These are phyloP conservation scores for Parazoanthus darwini DNA, from an alignment of 92 coral and sea anemone species.

Conservation along the genomic window DNA sequence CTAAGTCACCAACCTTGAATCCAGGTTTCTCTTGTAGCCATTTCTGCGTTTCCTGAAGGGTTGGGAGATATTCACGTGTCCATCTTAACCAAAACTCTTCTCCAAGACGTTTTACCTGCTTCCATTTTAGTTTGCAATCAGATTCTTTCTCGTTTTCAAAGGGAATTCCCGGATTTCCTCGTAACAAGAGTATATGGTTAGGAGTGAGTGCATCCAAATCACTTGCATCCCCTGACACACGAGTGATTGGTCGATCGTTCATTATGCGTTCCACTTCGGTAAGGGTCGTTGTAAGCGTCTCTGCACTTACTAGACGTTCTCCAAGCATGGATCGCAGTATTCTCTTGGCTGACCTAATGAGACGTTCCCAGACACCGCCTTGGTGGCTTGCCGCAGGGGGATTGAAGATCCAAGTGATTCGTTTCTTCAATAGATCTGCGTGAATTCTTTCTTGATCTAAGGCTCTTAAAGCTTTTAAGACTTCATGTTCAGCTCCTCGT, in stretches of 20 bases:
- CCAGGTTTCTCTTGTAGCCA: constrained; percentile 42
- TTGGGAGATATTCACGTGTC: constrained; percentile 50
- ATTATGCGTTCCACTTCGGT: constrained; percentile 62
- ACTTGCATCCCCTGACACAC: constrained; percentile 54
- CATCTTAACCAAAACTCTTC: constrained; percentile 47
- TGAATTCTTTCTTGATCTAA: constrained; percentile 62
- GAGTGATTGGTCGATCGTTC: constrained; percentile 58
- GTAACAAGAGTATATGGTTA: constrained; percentile 47
- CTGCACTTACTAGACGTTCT: constrained; percentile 54
- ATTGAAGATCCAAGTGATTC: constrained; percentile 57
- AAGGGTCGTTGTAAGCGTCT: constrained; percentile 53
- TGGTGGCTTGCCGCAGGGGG: constrained; percentile 72
- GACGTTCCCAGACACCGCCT: constrained; percentile 69
- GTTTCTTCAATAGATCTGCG: constrained; percentile 30
- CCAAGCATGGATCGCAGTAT: constrained; percentile 57
- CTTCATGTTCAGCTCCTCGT: constrained; percentile 62
- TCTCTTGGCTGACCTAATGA: constrained; percentile 54
- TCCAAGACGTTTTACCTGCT: constrained; percentile 58
- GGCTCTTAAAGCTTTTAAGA: constrained; percentile 51
- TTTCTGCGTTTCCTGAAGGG: constrained; percentile 49
- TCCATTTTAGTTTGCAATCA: constrained; percentile 60
- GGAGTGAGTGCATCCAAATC: constrained; percentile 61
- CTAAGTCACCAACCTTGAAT: constrained; percentile 59
- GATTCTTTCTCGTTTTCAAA: constrained; percentile 31
- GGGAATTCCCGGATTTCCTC: constrained; percentile 42